Evolutionary conservation across 2,113 vertebrate species (phyloP), one percentile per base, ranked within the genome.

Genomic region (Puma concolor): DNA sequence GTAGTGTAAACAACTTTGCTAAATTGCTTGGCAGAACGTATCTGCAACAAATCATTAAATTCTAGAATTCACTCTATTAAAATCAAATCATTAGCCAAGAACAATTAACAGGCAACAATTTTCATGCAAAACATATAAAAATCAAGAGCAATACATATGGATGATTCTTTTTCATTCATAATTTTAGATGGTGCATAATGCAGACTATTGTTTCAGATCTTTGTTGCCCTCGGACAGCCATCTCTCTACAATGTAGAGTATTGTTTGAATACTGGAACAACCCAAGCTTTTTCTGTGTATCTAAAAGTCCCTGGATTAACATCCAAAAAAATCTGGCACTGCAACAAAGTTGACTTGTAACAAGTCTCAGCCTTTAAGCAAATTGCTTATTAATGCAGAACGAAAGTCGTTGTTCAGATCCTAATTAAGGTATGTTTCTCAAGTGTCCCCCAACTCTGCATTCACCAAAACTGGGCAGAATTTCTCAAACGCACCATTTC

Each of bases 291-390:
- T 98, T 98, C 98, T 98, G 76, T 96, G 98, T 97, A 98, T 98
- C 96, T 98, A 94, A 97, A 98, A 98, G 98, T 98, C 98, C 98
- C 97, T 97, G 98, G 97, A 98, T 98, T 98, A 98, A 96, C 96
- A 98, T 98, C 98, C 98, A 98, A 97, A 98, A 98, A 98, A 98
- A 97, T 77, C 92, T 98, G 98, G 97, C 98, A 91, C 90, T 76
- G 93, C 82, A 96, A 98, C 98, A 98, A 98, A 96, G 98, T 36
- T 97, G 97, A 98, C 97, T 98, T 98, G 98, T 97, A 98, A 97
- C 97, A 97, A 98, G 96, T 98, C 98, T 97, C 98, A 98, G 98
- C 94, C 91, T 98, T 98, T 97, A 98, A 97, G 96, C 91, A 98
- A 98, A 98, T 83, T 97, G 97, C 97, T 98, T 96, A 96, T 98